Evolutionary conservation across 2,113 vertebrate genomes (phyloP).

Genomic region (Mirounga angustirostris): DNA sequence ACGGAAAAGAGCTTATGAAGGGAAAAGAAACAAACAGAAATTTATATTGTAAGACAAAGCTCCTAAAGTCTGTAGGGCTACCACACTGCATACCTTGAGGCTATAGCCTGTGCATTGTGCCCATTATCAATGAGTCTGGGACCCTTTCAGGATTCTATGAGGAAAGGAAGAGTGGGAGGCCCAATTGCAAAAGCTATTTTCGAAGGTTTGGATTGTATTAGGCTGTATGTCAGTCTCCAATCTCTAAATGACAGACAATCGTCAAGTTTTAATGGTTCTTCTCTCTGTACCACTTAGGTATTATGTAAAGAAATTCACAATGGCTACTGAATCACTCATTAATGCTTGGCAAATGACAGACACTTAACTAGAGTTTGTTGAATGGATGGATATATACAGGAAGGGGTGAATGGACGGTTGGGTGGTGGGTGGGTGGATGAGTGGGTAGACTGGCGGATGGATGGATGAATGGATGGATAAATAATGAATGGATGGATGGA

Average conservation of each 20-base stretch:
- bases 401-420: neutral
- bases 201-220: neutral
- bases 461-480: neutral
- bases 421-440: neutral
- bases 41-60: neutral
- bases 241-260: conserved; percentile 18
- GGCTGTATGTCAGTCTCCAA: neutral
- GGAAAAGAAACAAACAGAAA: neutral
- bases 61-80: neutral
- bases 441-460: neutral
- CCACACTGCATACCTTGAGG: neutral
- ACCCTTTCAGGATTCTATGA: neutral
- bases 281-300: neutral
- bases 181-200: neutral
- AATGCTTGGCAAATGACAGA: neutral
- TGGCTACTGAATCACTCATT: neutral
- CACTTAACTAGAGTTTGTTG: neutral
- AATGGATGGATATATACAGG: neutral
- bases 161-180: neutral
- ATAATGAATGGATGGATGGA: neutral
- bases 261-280: neutral
- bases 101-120: neutral
- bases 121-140: neutral
- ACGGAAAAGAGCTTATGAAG: neutral
- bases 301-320: conserved; percentile 13